Conservation (phyloP, 2,797 vertebrate genomes). For the Cebuella pygmaea region DNA sequence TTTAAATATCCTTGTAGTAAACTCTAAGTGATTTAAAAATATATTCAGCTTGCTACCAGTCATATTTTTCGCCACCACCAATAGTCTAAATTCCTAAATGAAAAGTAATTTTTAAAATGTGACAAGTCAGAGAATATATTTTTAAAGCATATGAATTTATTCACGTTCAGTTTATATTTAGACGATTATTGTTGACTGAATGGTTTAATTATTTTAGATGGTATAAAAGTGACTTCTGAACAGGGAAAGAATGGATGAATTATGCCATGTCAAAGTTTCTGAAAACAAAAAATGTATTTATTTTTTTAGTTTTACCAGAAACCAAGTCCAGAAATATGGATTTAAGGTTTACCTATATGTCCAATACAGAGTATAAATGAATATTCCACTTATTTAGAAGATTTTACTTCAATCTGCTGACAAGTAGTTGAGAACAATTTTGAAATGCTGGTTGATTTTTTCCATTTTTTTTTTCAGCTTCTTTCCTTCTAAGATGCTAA, state of each 20-base stretch:
- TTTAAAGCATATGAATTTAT: conserved; percentile 8
- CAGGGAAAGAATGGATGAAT: not conserved
- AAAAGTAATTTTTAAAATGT: not conserved
- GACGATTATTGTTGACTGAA: not conserved
- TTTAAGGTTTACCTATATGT: not conserved
- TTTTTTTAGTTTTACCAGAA: not conserved
- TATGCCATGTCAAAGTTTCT: not conserved
- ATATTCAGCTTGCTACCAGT: not conserved
- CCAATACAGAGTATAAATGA: not conserved
- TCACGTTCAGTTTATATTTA: not conserved
- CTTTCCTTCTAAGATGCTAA: not conserved
- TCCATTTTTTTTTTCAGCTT: not conserved
- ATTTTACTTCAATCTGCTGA: not conserved
- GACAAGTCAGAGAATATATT: not conserved
- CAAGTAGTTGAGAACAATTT: not conserved
- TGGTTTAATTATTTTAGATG: not conserved
- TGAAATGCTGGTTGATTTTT: not conserved
- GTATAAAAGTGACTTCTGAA: not conserved
- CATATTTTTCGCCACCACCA: not conserved
- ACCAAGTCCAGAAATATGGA: not conserved
- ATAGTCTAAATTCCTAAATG: conserved; percentile 13
- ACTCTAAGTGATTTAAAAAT: not conserved
- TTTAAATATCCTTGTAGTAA: not conserved
- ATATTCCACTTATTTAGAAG: not conserved
- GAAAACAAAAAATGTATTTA: not conserved